Evolutionary conservation across 23 tunicate genomes (phyloP), one percentile per base, ranked within the genome.

Genomic region (Botrylloides violaceus): DNA sequence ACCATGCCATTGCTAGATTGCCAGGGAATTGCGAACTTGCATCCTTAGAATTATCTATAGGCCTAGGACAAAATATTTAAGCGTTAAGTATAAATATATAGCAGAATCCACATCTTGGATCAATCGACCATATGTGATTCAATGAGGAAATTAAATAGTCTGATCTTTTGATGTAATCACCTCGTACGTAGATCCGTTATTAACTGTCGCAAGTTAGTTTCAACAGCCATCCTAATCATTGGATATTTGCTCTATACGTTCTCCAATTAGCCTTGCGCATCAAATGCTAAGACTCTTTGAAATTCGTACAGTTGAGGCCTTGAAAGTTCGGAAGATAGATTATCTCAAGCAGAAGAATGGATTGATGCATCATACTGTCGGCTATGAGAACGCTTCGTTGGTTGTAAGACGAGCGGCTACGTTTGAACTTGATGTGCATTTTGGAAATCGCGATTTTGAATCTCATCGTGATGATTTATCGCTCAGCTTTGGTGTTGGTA

Each of bases 401-500:
- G 77, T 92, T 2, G 53, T 92, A 18, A 71, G 98, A 32, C 65
- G 98, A 62, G 79, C 94, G 18, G 77, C 72, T 34, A 50, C 49
- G n/a, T 84, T 85, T 31, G 65, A 76, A 5, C 34, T 92, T 0
- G 84, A 85, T 2, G 26, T 84, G 6, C 47, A 28, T 25, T 92
- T 92, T 83, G 90, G 71, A 29, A 78, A 82, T 50, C 71, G 98
- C 0, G 66, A 60, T 4, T 85, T 68, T 49, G 48, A 57, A 21
- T 49, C 74, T 32, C 65, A 77, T 28, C 62, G 71, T 37, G 98
- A 92, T 53, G 57, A 71, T 19, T 23, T 92, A 25, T 36, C 66
- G 12, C 38, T 92, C 62, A 79, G 76, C 30, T 76, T 92, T 49
- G 37, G 71, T 0, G 71, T 85, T 47, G 98, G 98, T 80, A 62